Evolutionary conservation across 35 echinoderm and acorn worm genomes (phyloP).

Genomic region (Apostichopus japonicus): DNA sequence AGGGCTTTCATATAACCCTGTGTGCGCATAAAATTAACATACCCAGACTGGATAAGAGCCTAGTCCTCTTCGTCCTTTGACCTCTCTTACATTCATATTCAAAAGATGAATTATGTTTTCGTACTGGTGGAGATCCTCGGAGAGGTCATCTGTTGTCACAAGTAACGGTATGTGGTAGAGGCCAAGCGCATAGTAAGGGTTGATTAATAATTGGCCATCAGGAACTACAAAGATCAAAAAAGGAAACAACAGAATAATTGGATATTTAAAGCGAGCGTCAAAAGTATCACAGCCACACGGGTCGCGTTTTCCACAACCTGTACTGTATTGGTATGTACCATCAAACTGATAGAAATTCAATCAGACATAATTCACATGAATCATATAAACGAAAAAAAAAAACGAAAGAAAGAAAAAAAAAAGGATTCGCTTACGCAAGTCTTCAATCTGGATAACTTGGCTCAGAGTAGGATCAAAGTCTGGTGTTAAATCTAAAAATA

Average conservation of each 20-base stretch:
- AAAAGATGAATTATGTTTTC: not conserved
- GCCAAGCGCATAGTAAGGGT: constrained; percentile 41
- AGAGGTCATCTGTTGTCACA: not conserved
- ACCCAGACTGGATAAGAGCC: constrained; percentile 29
- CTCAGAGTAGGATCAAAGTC: constrained; percentile 22
- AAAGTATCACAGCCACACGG: too few species aligned
- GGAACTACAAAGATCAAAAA: constrained; percentile 11
- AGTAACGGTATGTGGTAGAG: constrained; percentile 32
- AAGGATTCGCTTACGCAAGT: constrained; percentile 4
- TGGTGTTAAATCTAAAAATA: constrained; percentile 19
- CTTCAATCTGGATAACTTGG: constrained; percentile 15
- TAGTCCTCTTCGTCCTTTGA: not conserved
- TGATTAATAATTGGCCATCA: constrained; percentile 15
- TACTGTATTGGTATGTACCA: too few species aligned
- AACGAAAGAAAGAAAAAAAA: too few species aligned
- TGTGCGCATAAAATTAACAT: not conserved
- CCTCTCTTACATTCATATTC: not conserved
- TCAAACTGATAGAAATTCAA: too few species aligned
- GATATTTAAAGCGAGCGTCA: too few species aligned
- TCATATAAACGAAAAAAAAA: not conserved
- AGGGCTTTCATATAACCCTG: too few species aligned
- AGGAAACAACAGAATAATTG: too few species aligned
- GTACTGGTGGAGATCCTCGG: not conserved
- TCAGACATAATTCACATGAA: too few species aligned
- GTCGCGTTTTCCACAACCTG: too few species aligned